Percentiles rank a stretch among this genome's conserved stretches.
These are phyloP conservation scores for Fringilla coelebs DNA, from an alignment of 2,797 vertebrate genomes.

Conservation along the genomic window DNA sequence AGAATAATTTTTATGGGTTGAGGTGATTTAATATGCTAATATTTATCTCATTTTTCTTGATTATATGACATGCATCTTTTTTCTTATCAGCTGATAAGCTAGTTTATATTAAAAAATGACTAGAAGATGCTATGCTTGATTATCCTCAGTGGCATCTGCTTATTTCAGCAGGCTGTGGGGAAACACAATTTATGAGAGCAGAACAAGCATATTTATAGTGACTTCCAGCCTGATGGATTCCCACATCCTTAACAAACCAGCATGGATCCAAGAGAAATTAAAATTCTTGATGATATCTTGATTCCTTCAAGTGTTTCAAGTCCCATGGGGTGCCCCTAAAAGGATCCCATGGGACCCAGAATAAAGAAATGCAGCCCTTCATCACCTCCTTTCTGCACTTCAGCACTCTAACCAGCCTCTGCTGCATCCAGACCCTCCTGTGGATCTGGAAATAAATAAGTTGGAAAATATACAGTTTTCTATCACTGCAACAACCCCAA, in stretches of 20 bases:
- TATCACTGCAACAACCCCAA: not conserved
- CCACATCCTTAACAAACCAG: not conserved
- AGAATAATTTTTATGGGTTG: not conserved
- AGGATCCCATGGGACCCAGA: rapidly evolving
- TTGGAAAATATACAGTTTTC: not conserved
- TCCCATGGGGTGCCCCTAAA: not conserved
- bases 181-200: constrained; percentile 14
- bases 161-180: constrained; percentile 13
- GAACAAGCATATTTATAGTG: not conserved
- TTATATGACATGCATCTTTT: constrained; percentile 53
- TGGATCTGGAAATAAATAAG: not conserved
- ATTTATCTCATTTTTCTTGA: constrained; percentile 67
- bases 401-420: not conserved
- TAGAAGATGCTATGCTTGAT: constrained; percentile 58
- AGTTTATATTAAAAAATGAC: constrained; percentile 64
- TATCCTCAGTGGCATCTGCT: constrained; percentile 56
- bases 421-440: not conserved
- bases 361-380: not conserved
- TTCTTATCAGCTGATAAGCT: constrained; percentile 55
- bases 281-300: not conserved
- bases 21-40: constrained; percentile 54
- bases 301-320: not conserved
- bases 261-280: not conserved
- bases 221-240: not conserved
- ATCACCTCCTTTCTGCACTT: not conserved